These are phyloP conservation scores for Sebastes dallii DNA, from an alignment of 2,797 vertebrate species.

Conservation along the genomic window DNA sequence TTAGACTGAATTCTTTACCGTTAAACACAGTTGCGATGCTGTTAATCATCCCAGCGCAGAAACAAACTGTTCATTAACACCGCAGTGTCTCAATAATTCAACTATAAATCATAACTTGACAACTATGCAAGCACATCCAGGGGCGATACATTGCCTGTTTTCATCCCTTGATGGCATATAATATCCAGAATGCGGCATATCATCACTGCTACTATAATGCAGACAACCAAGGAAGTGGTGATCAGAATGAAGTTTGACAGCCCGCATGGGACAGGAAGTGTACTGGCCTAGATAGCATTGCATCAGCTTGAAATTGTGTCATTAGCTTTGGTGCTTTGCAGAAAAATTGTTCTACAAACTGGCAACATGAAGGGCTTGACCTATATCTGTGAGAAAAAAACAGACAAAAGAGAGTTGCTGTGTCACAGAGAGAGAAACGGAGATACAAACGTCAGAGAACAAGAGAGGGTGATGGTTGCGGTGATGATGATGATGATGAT, in stretches of 20 bases:
- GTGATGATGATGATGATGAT: not conserved
- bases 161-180: not conserved
- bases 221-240: constrained; percentile 8
- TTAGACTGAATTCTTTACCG: not conserved
- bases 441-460: not conserved
- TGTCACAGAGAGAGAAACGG: not conserved
- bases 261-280: constrained; percentile 5
- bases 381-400: constrained; percentile 2
- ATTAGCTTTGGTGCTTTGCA: constrained; percentile 31
- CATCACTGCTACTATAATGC: not conserved
- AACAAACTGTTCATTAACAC: not conserved
- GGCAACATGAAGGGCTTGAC: constrained; percentile 3
- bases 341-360: not conserved
- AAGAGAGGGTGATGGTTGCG: not conserved
- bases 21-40: not conserved
- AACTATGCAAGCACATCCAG: not conserved
- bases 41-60: not conserved
- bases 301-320: constrained; percentile 35
- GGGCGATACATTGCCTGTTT: not conserved
- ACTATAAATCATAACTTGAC: not conserved
- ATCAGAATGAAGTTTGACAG: constrained; percentile 24
- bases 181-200: not conserved
- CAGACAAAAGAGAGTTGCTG: too few relatives aligned
- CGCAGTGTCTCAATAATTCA: not conserved
- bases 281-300: constrained; percentile 18